Conservation (phyloP, 2,797 vertebrate genomes). For the Rhinophrynus dorsalis region DNA sequence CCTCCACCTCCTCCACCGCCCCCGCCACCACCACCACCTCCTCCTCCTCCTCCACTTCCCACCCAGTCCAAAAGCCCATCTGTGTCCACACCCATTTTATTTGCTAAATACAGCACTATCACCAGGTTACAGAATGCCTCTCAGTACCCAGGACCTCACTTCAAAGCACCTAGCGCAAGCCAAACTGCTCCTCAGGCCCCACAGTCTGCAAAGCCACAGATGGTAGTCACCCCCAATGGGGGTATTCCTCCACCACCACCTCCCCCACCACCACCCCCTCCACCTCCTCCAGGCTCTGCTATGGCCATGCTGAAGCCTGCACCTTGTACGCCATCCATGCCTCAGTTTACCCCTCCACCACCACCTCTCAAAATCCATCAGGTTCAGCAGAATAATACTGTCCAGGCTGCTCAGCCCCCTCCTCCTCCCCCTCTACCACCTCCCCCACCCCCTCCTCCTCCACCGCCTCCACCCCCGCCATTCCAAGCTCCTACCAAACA, state of each 20-base stretch:
- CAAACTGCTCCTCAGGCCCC: constrained; percentile 53
- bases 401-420: constrained; percentile 54
- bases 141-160: constrained; percentile 65
- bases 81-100: constrained; percentile 66
- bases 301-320: constrained; percentile 82
- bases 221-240: constrained; percentile 65
- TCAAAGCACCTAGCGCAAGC: constrained; percentile 52
- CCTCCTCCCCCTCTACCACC: constrained; percentile 51
- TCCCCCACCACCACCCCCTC: constrained; percentile 70
- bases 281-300: constrained; percentile 81
- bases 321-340: constrained; percentile 67
- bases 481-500: constrained; percentile 77
- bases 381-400: constrained; percentile 65
- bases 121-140: constrained; percentile 80
- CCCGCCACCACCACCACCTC: constrained; percentile 68
- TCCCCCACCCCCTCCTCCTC: constrained; percentile 59
- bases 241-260: constrained; percentile 78
- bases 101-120: constrained; percentile 90
- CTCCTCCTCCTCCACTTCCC: constrained; percentile 68
- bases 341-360: constrained; percentile 64
- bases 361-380: constrained; percentile 79
- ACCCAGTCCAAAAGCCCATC: constrained; percentile 72
- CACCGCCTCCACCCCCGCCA: constrained; percentile 54
- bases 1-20: constrained; percentile 60
- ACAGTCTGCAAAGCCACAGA: constrained; percentile 66